A percentile compares a stretch with the other conserved stretches of the same genome.
These are phyloP conservation scores for Catagonus wagneri DNA, from an alignment of 2,113 vertebrate species.

Conservation along the genomic window DNA sequence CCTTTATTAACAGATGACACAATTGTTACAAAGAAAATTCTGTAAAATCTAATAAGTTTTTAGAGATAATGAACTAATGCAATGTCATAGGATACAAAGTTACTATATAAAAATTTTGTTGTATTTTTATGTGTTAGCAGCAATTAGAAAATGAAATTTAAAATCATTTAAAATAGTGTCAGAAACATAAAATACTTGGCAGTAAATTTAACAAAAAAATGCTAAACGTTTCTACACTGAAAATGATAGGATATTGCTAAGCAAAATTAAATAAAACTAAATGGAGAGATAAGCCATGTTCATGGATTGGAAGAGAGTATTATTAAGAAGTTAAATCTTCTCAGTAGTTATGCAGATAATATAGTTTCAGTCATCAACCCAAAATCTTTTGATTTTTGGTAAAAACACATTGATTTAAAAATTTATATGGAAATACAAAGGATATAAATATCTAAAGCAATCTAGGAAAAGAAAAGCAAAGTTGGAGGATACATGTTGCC, in stretches of 20 bases:
- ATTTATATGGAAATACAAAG: not conserved
- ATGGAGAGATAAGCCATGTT: not conserved
- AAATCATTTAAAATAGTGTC: not conserved
- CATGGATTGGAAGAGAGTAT: not conserved
- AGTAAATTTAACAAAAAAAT: not conserved
- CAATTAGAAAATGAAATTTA: not conserved
- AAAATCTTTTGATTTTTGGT: not conserved
- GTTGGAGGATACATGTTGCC: not conserved
- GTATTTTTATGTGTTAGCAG: not conserved
- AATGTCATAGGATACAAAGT: not conserved
- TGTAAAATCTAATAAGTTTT: not conserved
- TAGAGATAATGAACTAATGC: not conserved
- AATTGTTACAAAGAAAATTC: constrained; percentile 7
- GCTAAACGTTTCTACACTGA: not conserved
- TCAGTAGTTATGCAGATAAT: not conserved
- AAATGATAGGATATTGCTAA: not conserved
- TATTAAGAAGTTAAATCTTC: not conserved
- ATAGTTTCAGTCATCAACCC: not conserved
- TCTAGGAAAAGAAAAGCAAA: not conserved
- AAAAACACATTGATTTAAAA: not conserved
- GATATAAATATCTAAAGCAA: not conserved
- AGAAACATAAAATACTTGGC: not conserved
- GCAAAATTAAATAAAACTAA: not conserved
- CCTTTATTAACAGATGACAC: not conserved
- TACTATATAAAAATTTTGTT: not conserved